phyloP scores from a whole-genome alignment of 1,140 invertebrate genomes.

The Ptiloglossa arizonensis region DNA sequence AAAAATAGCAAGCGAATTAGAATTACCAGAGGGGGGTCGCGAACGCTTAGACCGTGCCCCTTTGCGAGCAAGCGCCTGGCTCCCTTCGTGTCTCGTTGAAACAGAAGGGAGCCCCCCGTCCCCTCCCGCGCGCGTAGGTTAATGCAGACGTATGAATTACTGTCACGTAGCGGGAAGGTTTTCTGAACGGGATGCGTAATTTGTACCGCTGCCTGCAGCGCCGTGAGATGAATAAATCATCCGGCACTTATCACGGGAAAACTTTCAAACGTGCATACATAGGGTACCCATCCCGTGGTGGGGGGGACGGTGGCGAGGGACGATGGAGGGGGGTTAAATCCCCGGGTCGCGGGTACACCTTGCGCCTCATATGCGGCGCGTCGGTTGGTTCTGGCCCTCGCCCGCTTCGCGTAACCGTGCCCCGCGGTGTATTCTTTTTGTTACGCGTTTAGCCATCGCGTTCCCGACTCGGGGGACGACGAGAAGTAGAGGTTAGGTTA shows the following conservation, averaged over 20 bases:
- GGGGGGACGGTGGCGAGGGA: no score
- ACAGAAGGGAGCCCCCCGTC: neutral
- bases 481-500: no score
- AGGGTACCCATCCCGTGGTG: no score
- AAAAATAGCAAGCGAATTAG: constrained; percentile 36
- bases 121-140: constrained; percentile 50
- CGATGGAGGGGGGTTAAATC: neutral
- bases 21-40: constrained; percentile 12
- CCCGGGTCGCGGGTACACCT: neutral
- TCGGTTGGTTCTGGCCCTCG: neutral
- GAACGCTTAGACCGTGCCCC: neutral
- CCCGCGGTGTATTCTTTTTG: constrained; percentile 2
- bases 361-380: neutral
- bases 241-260: constrained; percentile 64
- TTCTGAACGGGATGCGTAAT: constrained; percentile 68
- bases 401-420: neutral
- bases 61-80: no score
- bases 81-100: neutral
- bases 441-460: neutral
- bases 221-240: constrained; percentile 69
- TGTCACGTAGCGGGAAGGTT: constrained; percentile 66
- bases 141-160: constrained; percentile 68
- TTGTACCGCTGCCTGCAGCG: constrained; percentile 62
- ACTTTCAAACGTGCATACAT: constrained; percentile 53
- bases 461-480: no score